Evolutionary conservation across 2,888 invertebrate species (phyloP).

Genomic region (Hesperia comma): DNA sequence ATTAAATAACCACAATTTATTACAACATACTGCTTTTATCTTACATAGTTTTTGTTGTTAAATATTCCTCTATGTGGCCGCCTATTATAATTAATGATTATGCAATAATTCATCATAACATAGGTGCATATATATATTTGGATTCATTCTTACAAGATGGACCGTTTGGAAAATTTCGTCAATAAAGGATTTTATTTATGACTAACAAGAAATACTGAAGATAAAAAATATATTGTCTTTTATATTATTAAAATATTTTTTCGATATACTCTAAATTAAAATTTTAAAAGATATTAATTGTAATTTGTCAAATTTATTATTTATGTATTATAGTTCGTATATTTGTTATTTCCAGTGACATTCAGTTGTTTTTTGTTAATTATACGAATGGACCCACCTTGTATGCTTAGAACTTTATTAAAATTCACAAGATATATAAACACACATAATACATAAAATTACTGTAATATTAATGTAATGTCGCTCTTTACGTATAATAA

Average conservation of each 20-base stretch:
- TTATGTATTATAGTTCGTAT: neutral
- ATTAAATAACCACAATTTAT: constrained; percentile 32
- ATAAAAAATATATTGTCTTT: neutral
- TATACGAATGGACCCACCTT: neutral
- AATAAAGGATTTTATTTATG: neutral
- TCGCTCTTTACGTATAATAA: neutral
- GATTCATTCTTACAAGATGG: constrained; percentile 15
- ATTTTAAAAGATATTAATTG: neutral
- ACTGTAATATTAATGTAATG: neutral
- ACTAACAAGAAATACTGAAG: neutral
- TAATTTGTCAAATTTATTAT: constrained; percentile 8
- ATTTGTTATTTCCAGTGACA: constrained; percentile 1
- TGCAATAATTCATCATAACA: constrained; percentile 11
- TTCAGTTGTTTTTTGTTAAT: neutral
- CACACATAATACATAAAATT: neutral
- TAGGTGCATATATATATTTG: constrained; percentile 17
- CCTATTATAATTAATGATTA: constrained; percentile 33
- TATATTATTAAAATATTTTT: neutral
- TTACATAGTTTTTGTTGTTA: constrained; percentile 19
- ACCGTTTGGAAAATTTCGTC: neutral
- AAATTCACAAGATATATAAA: too few relatives aligned
- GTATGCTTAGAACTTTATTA: neutral
- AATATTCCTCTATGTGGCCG: constrained; percentile 34
- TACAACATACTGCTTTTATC: constrained; percentile 23
- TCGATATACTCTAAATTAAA: neutral